These are phyloP conservation scores for Hyaena hyaena DNA, from an alignment of 2,113 vertebrate genomes.

Conservation along the genomic window DNA sequence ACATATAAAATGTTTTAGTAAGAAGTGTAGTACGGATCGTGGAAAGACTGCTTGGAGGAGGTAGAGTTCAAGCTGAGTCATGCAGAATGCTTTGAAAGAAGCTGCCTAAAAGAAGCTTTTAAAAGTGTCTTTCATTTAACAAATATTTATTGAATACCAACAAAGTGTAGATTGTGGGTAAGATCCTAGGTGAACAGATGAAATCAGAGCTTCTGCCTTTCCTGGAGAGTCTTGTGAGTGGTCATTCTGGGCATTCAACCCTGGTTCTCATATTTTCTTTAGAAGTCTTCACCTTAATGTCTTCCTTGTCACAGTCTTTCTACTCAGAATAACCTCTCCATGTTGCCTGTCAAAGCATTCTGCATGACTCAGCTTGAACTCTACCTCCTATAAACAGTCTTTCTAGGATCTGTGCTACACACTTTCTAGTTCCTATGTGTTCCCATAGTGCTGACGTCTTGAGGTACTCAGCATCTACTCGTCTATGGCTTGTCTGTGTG, in stretches of 20 bases:
- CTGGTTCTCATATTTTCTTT: background rate
- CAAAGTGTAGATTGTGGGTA: background rate
- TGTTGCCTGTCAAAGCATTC: background rate
- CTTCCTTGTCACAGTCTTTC: background rate
- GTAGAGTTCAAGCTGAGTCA: too few relatives aligned
- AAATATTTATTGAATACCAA: background rate
- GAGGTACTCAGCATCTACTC: background rate
- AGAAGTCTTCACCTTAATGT: background rate
- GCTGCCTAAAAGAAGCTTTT: background rate
- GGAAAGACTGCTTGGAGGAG: too few relatives aligned
- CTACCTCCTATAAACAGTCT: background rate
- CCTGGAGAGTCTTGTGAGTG: background rate
- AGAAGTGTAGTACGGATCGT: background rate
- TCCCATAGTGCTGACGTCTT: background rate
- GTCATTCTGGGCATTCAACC: background rate
- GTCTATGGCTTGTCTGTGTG: background rate
- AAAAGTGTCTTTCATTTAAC: background rate
- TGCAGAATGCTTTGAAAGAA: too few relatives aligned
- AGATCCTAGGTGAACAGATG: background rate
- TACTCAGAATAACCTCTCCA: background rate
- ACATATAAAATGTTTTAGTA: background rate
- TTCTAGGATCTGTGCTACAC: background rate
- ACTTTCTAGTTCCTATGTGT: background rate
- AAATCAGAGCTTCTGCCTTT: background rate
- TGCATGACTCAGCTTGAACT: background rate